Evolutionary conservation across 2,113 vertebrate species (phyloP), one percentile per base, ranked within the genome.

Genomic region (Xiphorhynchus elegans): DNA sequence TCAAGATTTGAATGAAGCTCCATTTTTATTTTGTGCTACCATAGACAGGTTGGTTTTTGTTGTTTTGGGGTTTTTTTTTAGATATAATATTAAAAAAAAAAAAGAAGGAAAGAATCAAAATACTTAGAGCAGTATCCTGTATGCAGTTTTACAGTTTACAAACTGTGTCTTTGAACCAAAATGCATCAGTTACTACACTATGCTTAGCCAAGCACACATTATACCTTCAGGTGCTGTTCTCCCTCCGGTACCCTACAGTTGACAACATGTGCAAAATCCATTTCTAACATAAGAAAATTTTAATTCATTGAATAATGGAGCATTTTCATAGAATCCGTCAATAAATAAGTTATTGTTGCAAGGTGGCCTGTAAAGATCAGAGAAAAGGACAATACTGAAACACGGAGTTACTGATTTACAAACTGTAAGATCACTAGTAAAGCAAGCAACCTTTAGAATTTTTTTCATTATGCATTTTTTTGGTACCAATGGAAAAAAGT

Each of bases 141-240:
- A 78, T 96, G 94, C 94, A 97, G 95, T 97, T 98, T 89, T 96
- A 39, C 95, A 95, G 97, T 98, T 95, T 95, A 46, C 95, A 96
- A 93, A 95, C 93, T 96, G 93, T 96, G 62, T 97, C 73, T 97
- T 97, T 94, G 93, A 98, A 98, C 97, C 97, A 98, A 98, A 98
- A 98, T 74, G 52, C 93, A 90, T 80, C 94, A 84, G 44, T 96
- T 94, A 62, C 75, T 93, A 81, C 79, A 84, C 70, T 88, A 90
- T 90, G 53, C 89, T 93, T 89, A 93, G 83, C 76, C 89, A 91
- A 96, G 94, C 94, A 96, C 67, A 87, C 72, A 69, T 74, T 86
- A 70, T 66, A 92, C 84, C 97, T 97, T 96, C 86, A 95, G 97
- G 95, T 97, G 96, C 94, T 97, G 82, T 97, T 96, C 58, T 94